phyloP scores from a whole-genome alignment of 2,113 vertebrate genomes.

The Muntiacus reevesi region DNA sequence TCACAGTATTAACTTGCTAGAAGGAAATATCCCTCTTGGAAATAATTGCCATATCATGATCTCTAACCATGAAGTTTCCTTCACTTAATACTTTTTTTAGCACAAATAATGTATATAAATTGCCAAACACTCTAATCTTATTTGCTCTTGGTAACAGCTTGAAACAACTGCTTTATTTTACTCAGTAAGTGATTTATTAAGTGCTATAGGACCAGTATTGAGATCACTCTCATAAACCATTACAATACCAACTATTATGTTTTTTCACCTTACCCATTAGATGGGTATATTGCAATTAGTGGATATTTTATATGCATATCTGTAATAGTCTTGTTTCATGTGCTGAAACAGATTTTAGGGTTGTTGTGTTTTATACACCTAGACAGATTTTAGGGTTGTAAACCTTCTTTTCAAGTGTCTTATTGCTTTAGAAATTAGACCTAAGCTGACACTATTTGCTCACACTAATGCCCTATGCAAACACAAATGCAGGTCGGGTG shows the following conservation, averaged over 20 bases:
- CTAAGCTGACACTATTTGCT: slow-evolving; percentile 41
- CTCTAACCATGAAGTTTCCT: not conserved
- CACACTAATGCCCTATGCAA: slow-evolving; percentile 34
- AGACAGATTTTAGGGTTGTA: not conserved
- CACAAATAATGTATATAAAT: not conserved
- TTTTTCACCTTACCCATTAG: not conserved
- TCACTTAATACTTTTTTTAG: not conserved
- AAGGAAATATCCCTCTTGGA: not conserved
- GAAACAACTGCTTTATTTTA: not conserved
- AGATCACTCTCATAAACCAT: not conserved
- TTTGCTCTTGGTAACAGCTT: not conserved
- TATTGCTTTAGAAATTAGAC: slow-evolving; percentile 36
- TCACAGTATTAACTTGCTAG: not conserved
- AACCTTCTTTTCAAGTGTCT: not conserved
- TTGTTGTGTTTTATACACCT: not conserved
- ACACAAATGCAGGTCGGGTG: not conserved
- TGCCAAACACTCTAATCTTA: not conserved
- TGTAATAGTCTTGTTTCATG: not conserved
- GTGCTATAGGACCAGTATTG: not conserved
- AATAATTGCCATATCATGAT: not conserved
- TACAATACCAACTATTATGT: not conserved
- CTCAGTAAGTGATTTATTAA: not conserved
- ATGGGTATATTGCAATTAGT: not conserved
- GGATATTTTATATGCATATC: not conserved
- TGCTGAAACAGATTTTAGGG: not conserved